These are phyloP conservation scores for Damaliscus lunatus DNA, from an alignment of 2,113 vertebrate species.

Conservation along the genomic window DNA sequence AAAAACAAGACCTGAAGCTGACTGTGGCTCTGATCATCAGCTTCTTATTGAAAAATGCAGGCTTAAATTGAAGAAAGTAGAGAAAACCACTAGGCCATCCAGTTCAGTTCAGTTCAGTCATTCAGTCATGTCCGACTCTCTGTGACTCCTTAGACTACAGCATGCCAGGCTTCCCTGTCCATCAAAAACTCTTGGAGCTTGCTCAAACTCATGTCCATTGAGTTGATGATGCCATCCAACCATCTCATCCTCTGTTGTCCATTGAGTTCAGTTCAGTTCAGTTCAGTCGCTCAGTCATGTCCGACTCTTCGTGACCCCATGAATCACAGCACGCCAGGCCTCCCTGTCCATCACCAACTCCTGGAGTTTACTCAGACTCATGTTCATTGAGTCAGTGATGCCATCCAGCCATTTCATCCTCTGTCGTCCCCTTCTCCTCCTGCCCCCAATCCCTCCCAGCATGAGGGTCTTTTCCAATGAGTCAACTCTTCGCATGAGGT, in stretches of 20 bases:
- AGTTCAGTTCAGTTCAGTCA: not conserved
- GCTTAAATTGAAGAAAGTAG: not conserved
- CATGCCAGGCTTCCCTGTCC: not conserved
- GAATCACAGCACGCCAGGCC: too few species aligned
- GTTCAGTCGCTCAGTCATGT: too few species aligned
- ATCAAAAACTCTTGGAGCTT: not conserved
- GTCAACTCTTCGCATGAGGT: too few species aligned
- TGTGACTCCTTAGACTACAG: not conserved
- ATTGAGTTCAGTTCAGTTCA: too few species aligned
- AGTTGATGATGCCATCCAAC: not conserved
- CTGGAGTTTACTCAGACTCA: too few species aligned
- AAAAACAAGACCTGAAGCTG: not conserved
- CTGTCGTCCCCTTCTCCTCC: too few species aligned
- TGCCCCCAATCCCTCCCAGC: too few species aligned
- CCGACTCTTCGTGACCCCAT: too few species aligned
- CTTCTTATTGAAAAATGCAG: not conserved
- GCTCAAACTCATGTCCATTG: not conserved
- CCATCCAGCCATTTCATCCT: too few species aligned
- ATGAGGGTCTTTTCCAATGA: too few species aligned
- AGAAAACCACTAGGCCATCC: not conserved
- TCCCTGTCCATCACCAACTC: too few species aligned
- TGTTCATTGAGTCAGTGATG: too few species aligned
- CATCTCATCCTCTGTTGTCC: not conserved
- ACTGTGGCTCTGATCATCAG: not conserved
- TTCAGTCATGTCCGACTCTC: not conserved